A percentile compares a stretch with the other conserved stretches of the same genome.
Conservation (phyloP, 2,113 vertebrate species). For the Patagioenas fasciata region DNA sequence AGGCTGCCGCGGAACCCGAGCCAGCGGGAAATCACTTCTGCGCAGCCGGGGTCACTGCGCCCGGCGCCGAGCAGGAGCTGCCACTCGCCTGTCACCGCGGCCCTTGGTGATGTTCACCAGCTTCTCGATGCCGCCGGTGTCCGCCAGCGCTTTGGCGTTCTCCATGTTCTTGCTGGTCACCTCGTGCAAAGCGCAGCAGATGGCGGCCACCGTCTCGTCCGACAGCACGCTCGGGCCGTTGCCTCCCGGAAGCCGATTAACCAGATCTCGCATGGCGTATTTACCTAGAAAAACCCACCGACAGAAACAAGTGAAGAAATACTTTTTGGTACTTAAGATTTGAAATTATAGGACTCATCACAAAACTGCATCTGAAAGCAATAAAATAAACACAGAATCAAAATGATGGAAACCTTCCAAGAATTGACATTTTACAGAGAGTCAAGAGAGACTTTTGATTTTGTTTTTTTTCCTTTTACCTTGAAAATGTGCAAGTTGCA, state of each 20-base stretch:
- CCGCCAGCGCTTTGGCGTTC: conserved; percentile 95
- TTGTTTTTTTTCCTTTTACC: neutral
- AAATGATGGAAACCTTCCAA: neutral
- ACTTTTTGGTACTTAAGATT: too few relatives aligned
- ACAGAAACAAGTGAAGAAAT: neutral
- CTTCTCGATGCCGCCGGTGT: conserved; percentile 95
- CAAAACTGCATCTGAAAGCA: neutral
- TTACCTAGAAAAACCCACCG: conserved; percentile 80
- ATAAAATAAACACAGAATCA: neutral
- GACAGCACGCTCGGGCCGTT: conserved; percentile 84
- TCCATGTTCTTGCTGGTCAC: conserved; percentile 99
- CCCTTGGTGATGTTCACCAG: conserved; percentile 98
- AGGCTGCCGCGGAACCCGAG: too few relatives aligned
- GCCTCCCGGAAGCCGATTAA: conserved; percentile 92
- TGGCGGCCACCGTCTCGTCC: conserved; percentile 92
- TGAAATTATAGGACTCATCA: neutral
- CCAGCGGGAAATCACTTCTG: too few relatives aligned
- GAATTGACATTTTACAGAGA: neutral
- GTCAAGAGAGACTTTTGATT: neutral
- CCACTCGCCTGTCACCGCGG: conserved; percentile 89
- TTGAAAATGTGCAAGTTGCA: neutral
- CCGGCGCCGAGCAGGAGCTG: too few relatives aligned
- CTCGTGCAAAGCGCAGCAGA: conserved; percentile 97
- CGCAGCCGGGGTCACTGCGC: too few relatives aligned
- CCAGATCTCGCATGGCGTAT: conserved; percentile 96